Conservation (phyloP, 2,113 vertebrate species). For the Cyphomyrus plagiostoma region DNA sequence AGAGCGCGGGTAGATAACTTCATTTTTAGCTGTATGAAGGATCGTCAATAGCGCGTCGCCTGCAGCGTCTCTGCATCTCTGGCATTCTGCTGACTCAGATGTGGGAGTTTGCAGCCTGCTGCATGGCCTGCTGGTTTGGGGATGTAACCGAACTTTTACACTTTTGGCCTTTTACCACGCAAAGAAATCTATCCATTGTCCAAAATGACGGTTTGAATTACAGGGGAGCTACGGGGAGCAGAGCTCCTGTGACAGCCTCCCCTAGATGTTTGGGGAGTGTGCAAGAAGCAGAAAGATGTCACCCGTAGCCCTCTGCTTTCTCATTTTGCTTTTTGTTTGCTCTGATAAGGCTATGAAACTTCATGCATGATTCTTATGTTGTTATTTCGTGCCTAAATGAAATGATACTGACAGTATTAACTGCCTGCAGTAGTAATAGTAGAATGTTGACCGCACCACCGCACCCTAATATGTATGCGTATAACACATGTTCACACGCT, state of each 20-base stretch:
- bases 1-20: not conserved
- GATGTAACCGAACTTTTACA: not conserved
- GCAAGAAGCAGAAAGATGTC: no score
- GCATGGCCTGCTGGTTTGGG: not conserved
- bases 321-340: no score
- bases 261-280: not conserved
- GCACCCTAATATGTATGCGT: no score
- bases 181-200: not conserved
- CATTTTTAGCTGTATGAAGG: constrained; percentile 1
- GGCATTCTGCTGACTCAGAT: not conserved
- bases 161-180: not conserved
- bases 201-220: not conserved
- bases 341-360: no score
- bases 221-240: not conserved
- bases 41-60: not conserved
- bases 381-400: no score
- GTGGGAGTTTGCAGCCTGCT: not conserved
- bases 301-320: no score
- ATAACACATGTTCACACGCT: not conserved
- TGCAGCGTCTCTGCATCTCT: not conserved
- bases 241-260: not conserved
- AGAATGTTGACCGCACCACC: no score
- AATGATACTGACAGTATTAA: no score
- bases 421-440: no score
- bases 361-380: no score